These are phyloP conservation scores for Girardinichthys multiradiatus DNA, from an alignment of 2,113 vertebrate species.

Conservation along the genomic window DNA sequence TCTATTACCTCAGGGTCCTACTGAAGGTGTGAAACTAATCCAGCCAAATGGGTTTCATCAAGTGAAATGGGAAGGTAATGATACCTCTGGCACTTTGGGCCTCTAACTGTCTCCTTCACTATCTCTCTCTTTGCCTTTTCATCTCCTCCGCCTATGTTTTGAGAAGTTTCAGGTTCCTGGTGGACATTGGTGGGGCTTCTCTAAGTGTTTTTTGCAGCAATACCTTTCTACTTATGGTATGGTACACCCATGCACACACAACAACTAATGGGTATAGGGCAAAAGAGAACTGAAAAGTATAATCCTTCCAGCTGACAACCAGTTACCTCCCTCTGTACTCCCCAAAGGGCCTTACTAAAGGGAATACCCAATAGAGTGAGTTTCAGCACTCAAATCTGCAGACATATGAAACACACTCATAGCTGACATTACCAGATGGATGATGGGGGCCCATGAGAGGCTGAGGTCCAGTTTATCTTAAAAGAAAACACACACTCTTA, in stretches of 20 bases:
- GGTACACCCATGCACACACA: not conserved
- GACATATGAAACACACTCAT: slow-evolving; percentile 16
- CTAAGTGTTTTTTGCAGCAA: slow-evolving; percentile 9
- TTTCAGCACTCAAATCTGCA: slow-evolving; percentile 29
- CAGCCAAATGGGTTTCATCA: slow-evolving; percentile 72
- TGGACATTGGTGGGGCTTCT: slow-evolving; percentile 30
- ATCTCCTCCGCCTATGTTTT: slow-evolving; percentile 29
- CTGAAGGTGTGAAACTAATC: slow-evolving; percentile 70
- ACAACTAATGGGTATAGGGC: slow-evolving; percentile 10
- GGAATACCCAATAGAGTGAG: slow-evolving; percentile 57
- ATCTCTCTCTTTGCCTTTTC: slow-evolving; percentile 25
- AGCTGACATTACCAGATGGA: slow-evolving; percentile 71
- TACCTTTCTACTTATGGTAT: not conserved
- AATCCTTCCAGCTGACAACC: slow-evolving; percentile 61
- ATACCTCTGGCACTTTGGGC: slow-evolving; percentile 56
- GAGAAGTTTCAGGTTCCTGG: slow-evolving; percentile 49
- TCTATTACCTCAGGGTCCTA: slow-evolving; percentile 50
- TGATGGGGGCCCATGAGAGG: slow-evolving; percentile 60
- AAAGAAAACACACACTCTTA: slow-evolving; percentile 36
- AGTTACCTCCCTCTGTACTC: slow-evolving; percentile 28
- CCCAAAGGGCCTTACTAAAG: slow-evolving; percentile 51
- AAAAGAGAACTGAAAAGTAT: slow-evolving; percentile 29
- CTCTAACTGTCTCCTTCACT: slow-evolving; percentile 52
- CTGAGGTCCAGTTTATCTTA: slow-evolving; percentile 61
- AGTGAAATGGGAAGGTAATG: slow-evolving; percentile 68